Conservation (phyloP, 23 tunicate species). For the Botrylloides violaceus region DNA sequence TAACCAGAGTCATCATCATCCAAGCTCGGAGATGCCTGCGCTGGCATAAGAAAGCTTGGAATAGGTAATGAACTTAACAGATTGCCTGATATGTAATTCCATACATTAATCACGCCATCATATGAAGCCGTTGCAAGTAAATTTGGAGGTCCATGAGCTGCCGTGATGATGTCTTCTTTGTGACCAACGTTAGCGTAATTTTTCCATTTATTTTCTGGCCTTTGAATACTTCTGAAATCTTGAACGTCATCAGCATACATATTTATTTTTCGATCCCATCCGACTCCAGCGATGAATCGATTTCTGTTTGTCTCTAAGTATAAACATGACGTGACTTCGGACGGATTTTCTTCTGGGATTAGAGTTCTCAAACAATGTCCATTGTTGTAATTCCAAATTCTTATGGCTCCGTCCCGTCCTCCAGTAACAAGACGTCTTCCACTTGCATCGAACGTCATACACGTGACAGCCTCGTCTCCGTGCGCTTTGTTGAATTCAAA, state of each 20-base stretch:
- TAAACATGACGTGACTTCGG: conserved; percentile 44
- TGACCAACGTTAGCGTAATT: conserved; percentile 43
- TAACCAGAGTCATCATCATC: conserved; percentile 21
- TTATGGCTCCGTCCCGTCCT: conserved; percentile 77
- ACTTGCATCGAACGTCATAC: conserved; percentile 61
- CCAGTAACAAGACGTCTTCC: conserved; percentile 81
- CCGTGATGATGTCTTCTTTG: conserved; percentile 77
- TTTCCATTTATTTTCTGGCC: conserved; percentile 30
- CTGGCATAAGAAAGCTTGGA: conserved; percentile 20
- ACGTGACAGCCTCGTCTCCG: conserved; percentile 67
- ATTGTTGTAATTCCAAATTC: conserved; percentile 93
- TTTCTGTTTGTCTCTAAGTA: conserved; percentile 72
- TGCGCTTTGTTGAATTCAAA: conserved; percentile 93
- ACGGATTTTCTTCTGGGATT: conserved; percentile 24
- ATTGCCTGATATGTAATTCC: conserved; percentile 91
- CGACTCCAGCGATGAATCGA: conserved; percentile 59
- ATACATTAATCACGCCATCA: conserved; percentile 84
- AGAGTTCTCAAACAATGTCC: conserved; percentile 77
- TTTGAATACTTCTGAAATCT: conserved; percentile 48
- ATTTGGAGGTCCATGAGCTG: conserved; percentile 56
- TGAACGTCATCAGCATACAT: conserved; percentile 78
- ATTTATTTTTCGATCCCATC: conserved; percentile 86
- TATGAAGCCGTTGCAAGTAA: conserved; percentile 80
- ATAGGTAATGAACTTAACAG: conserved; percentile 33
- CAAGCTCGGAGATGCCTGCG: background rate